Evolutionary conservation across 2,888 invertebrate genomes (phyloP), one percentile per base, ranked within the genome.

Genomic region (Thecophora atra): DNA sequence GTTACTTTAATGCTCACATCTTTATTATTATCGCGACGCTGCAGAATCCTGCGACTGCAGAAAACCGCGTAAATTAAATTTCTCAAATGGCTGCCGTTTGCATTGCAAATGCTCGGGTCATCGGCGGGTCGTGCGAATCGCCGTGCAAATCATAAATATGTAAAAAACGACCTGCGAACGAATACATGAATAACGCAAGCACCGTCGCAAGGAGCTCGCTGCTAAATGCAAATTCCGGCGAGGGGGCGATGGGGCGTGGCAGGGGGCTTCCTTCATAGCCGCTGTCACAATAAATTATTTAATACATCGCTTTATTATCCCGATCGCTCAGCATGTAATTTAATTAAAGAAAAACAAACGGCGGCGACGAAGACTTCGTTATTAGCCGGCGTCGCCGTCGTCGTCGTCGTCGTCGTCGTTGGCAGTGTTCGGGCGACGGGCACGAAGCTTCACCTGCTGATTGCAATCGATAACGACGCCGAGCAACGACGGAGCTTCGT

Each of bases 261-360:
- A 24, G 28, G 11, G 28, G n/a, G n/a, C n/a, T n/a, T n/a, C n/a
- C n/a, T 58, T 28, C 13, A 44, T 47, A 28, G 24, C 44, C 21
- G 37, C 44, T 52, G 63, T 62, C 44, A 42, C 70, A 62, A 52
- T 70, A 70, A 70, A 63, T 70, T 63, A 70, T 70, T 70, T 70
- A 70, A 63, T 62, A 70, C 70, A 63, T 52, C 70, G 63, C 63
- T 63, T 70, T 70, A 70, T 70, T 62, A 70, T 70, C 70, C 63
- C 63, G 28, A 70, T 70, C 70, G 70, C 51, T 58, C 52, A 81
- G 81, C 78, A 76, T 77, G 81, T 82, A 81, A 81, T 81, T 81
- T 81, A 82, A 81, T 81, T 81, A 83, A 83, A 81, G 80, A 78
- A 78, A 78, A 80, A 82, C 81, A 80, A 78, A 76, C 77, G 77